Evolutionary conservation across 1,140 invertebrate species (phyloP), one percentile per base, ranked within the genome.

Genomic region (Eurosta solidaginis): DNA sequence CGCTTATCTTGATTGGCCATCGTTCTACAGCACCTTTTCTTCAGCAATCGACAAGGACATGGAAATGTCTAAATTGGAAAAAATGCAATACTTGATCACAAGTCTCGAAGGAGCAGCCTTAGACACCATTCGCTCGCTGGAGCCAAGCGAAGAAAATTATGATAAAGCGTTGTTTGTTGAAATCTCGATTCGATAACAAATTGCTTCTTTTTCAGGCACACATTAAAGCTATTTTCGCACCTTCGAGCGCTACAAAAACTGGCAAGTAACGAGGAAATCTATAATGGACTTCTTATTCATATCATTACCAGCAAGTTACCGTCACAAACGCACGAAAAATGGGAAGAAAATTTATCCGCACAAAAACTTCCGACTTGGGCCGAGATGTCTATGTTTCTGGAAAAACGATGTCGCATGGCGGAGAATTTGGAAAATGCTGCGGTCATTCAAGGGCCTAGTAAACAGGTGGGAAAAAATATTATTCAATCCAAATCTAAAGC

Each of bases 141-240:
- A 77, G 1, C 22, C 45, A 10, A 63, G 1, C 4, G 77, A 77
- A 49, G 44, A 29, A 22, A 77, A 77, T 68, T 77, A 63, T 77
- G 36, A 54, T 22, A 76, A 54, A 29, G 52, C 76, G 3, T 63
- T 77, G 25, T 44, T 63, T 77, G 29, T 45, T 77, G 29, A 45
- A 77, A 63, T 20, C 14, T 14, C 36, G 76, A 20, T 63, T 77
- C 44, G 54, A 77, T 20, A 77, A 77, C 2, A 77, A 68, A 45
- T 36, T 44, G 17, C 36, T 77, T 63, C 42, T 36, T 77, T 77
- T 77, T 27, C 76, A 77, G 42, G 52, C 76, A 25, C 76, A 77
- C 76, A 77, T 59, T 10, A 63, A 54, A 49, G 74, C 27, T n/a
- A 76, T 76, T 36, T 76, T 76, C 14, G 7, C 47, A 76, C 40